Evolutionary conservation across 2,888 invertebrate species (phyloP), one percentile per base, ranked within the genome.

Genomic region (Seladonia tumulorum): DNA sequence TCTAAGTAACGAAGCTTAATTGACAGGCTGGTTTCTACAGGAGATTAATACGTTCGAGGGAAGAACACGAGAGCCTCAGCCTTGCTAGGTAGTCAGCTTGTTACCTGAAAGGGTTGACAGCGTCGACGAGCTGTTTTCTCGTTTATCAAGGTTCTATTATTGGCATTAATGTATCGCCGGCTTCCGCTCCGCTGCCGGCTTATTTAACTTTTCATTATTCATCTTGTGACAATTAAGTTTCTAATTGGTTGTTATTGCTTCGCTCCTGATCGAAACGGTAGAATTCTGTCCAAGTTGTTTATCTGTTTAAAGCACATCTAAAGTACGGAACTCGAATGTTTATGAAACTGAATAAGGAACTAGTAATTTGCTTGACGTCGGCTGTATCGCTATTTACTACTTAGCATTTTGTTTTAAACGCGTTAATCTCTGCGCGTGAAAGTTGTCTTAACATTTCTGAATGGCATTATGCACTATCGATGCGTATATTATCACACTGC

Each of bases 1-100:
- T 79, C 29, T 45, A 25, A 42, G 72, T 72, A 81, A 76, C 68
- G 45, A 68, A 49, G 81, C 35, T 79, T 86, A 86, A 86, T 85
- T 83, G 76, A 35, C 60, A 45, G 66, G 22, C 25, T 18, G 66
- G 53, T 18, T 42, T 68, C 63, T 45, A 25, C 14, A n/a, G 76
- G 18, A 70, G 76, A 85, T 80, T 77, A 72, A 81, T 53, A 39
- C 63, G 45, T 70, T 53, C n/a, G 42, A 4, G 63, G 47, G 49
- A 66, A 39, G 73, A 47, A 66, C n/a, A 5, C 25, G 47, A 47
- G 42, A 63, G 57, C 35, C 29, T 18, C 29, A 18, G 53, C 42
- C 39, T 42, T 66, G 45, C 39, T 35, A 71, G 76, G 49, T 47
- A 76, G 47, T 49, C 29, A 47, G 35, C 60, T 76, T n/a, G 66